Percentiles rank a stretch among this genome's conserved stretches.
Conservation (phyloP, 64 coral and sea anemone species). For the Actinia tenebrosa region DNA sequence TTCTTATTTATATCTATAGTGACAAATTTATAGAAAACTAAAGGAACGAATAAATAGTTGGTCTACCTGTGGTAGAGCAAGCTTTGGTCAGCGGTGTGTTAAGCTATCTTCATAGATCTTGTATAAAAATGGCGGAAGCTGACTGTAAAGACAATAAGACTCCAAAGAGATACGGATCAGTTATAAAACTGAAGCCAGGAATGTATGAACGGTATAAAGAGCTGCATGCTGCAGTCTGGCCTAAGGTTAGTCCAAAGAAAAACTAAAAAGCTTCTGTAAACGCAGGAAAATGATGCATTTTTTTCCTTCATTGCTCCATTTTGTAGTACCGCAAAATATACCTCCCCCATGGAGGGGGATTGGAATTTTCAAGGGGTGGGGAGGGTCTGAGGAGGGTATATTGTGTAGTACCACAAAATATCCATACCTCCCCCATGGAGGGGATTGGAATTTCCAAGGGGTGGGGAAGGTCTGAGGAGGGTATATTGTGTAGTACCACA, state of each 20-base stretch:
- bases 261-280: background rate
- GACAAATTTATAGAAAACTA: background rate
- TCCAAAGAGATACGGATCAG: conserved; percentile 74
- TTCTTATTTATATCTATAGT: background rate
- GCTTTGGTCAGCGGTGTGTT: conserved; percentile 20
- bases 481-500: too few relatives aligned
- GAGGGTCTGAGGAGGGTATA: too few relatives aligned
- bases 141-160: conserved; percentile 17
- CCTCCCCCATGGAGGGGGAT: too few relatives aligned
- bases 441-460: too few relatives aligned
- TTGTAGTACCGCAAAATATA: too few relatives aligned
- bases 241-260: conserved; percentile 25
- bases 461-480: too few relatives aligned
- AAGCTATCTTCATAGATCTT: too few relatives aligned
- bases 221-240: conserved; percentile 87
- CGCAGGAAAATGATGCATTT: too few relatives aligned
- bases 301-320: too few relatives aligned
- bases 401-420: too few relatives aligned
- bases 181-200: conserved; percentile 79
- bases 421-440: too few relatives aligned
- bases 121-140: background rate
- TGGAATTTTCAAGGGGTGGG: too few relatives aligned
- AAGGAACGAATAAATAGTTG: background rate
- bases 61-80: background rate
- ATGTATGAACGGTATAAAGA: conserved; percentile 81